Evolutionary conservation across 2,888 invertebrate species (phyloP).

Genomic region (Phortica okadai): DNA sequence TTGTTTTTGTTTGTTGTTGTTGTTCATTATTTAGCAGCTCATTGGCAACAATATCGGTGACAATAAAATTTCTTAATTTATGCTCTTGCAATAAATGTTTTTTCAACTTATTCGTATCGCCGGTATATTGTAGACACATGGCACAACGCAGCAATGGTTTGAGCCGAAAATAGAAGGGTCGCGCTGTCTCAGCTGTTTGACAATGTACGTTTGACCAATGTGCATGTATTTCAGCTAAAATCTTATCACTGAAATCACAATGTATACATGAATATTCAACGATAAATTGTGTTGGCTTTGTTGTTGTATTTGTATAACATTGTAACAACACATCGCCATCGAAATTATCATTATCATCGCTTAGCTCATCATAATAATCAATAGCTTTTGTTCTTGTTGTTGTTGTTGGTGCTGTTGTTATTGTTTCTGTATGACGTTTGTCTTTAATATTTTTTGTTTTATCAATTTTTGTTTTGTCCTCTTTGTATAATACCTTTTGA

Average conservation of each 20-base stretch:
- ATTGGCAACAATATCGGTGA: constrained; percentile 56
- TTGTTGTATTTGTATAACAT: not conserved
- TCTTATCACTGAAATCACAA: constrained; percentile 54
- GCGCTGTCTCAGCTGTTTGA: constrained; percentile 47
- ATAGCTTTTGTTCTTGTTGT: not conserved
- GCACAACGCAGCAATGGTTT: constrained; percentile 63
- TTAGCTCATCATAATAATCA: not conserved
- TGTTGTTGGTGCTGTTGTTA: not conserved
- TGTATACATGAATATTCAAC: constrained; percentile 62
- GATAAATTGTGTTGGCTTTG: not conserved
- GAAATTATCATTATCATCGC: not conserved
- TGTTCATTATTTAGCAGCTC: too few relatives aligned
- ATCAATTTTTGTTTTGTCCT: too few relatives aligned
- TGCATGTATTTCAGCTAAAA: constrained; percentile 52
- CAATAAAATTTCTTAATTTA: constrained; percentile 72
- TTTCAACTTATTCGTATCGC: constrained; percentile 55
- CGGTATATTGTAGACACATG: constrained; percentile 54
- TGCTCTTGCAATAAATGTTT: constrained; percentile 56
- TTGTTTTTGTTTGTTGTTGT: not conserved
- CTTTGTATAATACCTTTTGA: not conserved
- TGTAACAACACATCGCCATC: not conserved
- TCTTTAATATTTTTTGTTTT: constrained; percentile 53
- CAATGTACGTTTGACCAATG: constrained; percentile 54
- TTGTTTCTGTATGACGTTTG: not conserved
- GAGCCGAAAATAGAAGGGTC: constrained; percentile 68